Conservation (phyloP, 92 coral and sea anemone species). For the Montipora capitata region DNA sequence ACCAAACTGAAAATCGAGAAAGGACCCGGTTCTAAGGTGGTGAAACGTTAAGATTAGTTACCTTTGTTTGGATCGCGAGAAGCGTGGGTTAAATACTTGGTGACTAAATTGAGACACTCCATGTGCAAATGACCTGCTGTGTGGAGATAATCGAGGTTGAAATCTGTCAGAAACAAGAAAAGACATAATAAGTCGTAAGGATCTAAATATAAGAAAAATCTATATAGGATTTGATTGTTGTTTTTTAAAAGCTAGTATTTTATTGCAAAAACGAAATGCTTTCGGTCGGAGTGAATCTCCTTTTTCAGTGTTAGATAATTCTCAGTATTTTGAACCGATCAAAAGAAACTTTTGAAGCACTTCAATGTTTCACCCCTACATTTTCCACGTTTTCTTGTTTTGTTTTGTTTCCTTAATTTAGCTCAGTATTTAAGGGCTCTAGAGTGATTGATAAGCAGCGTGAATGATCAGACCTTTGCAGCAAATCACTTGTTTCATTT, state of each 20-base stretch:
- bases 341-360: too few relatives aligned
- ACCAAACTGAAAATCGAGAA: too few relatives aligned
- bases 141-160: conserved; percentile 89
- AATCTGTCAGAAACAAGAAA: conserved; percentile 47
- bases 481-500: not conserved
- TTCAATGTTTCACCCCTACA: not conserved
- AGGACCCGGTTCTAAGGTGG: too few relatives aligned
- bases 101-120: conserved; percentile 87
- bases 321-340: too few relatives aligned
- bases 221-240: too few relatives aligned
- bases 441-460: not conserved
- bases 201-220: not conserved
- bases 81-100: conserved; percentile 80
- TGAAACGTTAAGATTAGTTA: conserved; percentile 3
- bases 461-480: not conserved
- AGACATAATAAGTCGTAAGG: not conserved
- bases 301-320: too few relatives aligned
- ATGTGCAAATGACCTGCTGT: conserved; percentile 91
- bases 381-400: not conserved
- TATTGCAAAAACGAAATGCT: too few relatives aligned
- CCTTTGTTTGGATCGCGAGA: conserved; percentile 68
- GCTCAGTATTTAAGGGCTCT: too few relatives aligned
- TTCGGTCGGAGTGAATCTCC: too few relatives aligned
- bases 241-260: too few relatives aligned
- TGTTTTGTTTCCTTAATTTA: too few relatives aligned